phyloP scores from a whole-genome alignment of 2,113 vertebrate genomes.

The Tapirus terrestris region DNA sequence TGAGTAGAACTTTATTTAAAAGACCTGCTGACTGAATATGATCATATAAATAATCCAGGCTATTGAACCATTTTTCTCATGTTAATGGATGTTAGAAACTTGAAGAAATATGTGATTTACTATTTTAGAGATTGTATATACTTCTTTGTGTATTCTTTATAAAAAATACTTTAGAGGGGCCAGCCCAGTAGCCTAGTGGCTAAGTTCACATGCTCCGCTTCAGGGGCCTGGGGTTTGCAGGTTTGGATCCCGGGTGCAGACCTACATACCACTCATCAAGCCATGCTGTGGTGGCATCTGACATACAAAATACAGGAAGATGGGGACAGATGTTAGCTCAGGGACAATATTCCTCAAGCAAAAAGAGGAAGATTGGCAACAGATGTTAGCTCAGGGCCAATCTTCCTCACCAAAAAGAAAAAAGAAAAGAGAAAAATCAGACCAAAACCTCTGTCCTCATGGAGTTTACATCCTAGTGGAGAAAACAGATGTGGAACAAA shows the following conservation, averaged over 20 bases:
- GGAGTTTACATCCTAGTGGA: neutral
- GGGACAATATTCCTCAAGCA: too few species aligned
- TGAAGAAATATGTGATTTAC: neutral
- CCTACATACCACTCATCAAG: too few species aligned
- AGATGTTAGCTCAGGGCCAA: too few species aligned
- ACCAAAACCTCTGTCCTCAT: neutral
- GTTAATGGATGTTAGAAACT: neutral
- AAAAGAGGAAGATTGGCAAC: too few species aligned
- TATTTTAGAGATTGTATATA: neutral
- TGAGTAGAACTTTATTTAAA: constrained; percentile 57
- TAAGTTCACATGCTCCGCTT: too few species aligned
- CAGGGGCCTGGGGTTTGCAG: too few species aligned
- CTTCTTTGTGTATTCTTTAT: neutral
- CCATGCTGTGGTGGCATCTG: too few species aligned
- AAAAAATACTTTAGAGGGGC: neutral
- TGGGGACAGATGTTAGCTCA: too few species aligned
- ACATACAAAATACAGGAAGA: too few species aligned
- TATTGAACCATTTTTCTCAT: constrained; percentile 62
- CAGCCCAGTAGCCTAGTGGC: too few species aligned
- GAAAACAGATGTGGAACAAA: neutral
- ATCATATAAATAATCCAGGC: constrained; percentile 51
- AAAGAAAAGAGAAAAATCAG: neutral
- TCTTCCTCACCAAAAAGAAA: too few species aligned
- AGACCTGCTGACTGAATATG: neutral
- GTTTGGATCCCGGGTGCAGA: too few species aligned